These are phyloP conservation scores for Tetrao urogallus DNA, from an alignment of 2,113 vertebrate genomes.

Conservation along the genomic window DNA sequence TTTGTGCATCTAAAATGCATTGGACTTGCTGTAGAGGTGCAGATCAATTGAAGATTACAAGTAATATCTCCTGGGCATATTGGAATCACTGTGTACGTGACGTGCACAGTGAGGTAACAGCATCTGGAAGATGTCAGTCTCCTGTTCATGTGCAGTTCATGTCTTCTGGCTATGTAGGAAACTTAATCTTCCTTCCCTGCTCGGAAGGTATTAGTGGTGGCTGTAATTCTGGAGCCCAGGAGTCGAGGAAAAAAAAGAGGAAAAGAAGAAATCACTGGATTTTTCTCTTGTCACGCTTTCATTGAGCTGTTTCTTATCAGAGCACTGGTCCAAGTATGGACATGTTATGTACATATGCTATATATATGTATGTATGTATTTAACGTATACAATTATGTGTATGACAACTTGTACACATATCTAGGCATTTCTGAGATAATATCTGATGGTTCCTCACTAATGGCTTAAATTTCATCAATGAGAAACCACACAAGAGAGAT, in stretches of 20 bases:
- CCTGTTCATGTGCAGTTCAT: neutral
- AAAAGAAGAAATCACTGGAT: rapidly evolving
- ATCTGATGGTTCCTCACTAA: neutral
- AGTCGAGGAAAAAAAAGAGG: neutral
- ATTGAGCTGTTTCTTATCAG: neutral
- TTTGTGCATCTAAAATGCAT: neutral
- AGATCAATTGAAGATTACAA: neutral
- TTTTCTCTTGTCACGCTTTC: neutral
- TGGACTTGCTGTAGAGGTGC: neutral
- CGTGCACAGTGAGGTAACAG: neutral
- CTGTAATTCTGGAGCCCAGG: neutral
- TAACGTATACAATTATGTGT: neutral
- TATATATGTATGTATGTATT: neutral
- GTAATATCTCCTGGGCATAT: neutral
- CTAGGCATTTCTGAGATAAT: neutral
- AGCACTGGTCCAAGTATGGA: neutral
- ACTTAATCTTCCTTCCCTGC: neutral
- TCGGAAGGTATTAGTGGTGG: neutral
- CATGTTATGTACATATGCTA: neutral
- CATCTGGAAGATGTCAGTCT: conserved; percentile 25
- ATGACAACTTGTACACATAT: neutral
- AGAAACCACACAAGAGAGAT: neutral
- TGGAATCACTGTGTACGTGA: neutral
- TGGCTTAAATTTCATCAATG: neutral
- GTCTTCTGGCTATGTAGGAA: neutral